Evolutionary conservation across 2,888 invertebrate genomes (phyloP).

Genomic region (Norana najaformis): DNA sequence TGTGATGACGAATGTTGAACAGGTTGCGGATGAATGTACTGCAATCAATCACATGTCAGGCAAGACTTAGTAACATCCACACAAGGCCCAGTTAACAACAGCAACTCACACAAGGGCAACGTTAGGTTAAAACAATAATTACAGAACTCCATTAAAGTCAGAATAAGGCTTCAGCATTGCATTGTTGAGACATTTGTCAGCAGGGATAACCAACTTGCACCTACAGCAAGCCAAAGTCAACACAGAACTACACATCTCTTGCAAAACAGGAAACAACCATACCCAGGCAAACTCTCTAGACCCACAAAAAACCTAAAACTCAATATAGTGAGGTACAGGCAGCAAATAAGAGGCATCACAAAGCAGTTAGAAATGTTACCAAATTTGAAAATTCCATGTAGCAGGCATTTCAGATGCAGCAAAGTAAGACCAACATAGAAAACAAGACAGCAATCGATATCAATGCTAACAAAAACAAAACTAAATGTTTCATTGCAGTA

Average conservation of each 20-base stretch:
- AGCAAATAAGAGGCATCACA: background rate
- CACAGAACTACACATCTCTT: background rate
- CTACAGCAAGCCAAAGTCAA: background rate
- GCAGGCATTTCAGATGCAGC: background rate
- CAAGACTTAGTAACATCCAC: background rate
- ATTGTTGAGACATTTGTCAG: too few species aligned
- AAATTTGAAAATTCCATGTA: background rate
- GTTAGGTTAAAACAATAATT: background rate
- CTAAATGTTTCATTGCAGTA: background rate
- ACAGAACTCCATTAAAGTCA: background rate
- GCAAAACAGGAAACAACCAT: background rate
- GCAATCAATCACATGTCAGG: background rate
- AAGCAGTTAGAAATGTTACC: background rate
- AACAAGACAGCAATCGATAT: background rate
- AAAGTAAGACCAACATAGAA: too few species aligned
- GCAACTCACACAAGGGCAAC: background rate
- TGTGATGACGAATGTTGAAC: background rate
- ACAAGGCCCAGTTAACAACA: background rate
- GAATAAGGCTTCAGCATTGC: background rate
- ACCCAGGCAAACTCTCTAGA: background rate
- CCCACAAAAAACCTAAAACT: background rate
- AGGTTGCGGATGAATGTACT: background rate
- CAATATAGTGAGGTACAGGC: background rate
- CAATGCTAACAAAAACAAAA: too few species aligned
- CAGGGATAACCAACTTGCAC: background rate